Percentiles rank a stretch among this genome's conserved stretches.
phyloP scores from a whole-genome alignment of 1,140 invertebrate species.

The Trichonephila inaurata region DNA sequence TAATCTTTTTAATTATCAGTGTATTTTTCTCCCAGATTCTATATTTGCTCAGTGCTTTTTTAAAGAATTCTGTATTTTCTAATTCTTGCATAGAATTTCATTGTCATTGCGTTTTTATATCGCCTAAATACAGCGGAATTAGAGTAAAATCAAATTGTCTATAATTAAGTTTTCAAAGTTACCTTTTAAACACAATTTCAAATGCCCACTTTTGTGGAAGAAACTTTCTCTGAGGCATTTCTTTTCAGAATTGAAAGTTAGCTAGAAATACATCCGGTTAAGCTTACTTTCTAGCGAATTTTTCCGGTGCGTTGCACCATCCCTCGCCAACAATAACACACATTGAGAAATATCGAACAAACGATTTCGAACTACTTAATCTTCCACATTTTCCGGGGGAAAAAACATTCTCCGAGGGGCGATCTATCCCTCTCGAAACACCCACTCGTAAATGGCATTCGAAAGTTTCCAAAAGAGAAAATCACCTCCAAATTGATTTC shows the following conservation, averaged over 20 bases:
- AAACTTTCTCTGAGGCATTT: too few relatives aligned
- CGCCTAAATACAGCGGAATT: too few relatives aligned
- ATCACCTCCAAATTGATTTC: constrained; percentile 62
- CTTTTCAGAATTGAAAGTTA: neutral
- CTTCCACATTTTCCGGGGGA: constrained; percentile 22
- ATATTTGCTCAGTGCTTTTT: too few relatives aligned
- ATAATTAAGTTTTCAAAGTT: too few relatives aligned
- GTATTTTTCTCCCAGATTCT: too few relatives aligned
- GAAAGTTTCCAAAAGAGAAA: constrained; percentile 46
- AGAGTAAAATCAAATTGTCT: too few relatives aligned
- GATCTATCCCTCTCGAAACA: neutral
- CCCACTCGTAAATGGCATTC: constrained; percentile 43
- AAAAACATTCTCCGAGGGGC: neutral
- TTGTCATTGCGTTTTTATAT: too few relatives aligned
- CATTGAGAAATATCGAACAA: constrained; percentile 55
- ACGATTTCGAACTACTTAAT: constrained; percentile 62
- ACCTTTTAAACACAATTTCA: too few relatives aligned
- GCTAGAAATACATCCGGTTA: neutral
- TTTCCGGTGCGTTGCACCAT: constrained; percentile 15
- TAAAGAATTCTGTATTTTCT: too few relatives aligned
- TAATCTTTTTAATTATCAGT: too few relatives aligned
- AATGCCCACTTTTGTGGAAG: too few relatives aligned
- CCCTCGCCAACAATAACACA: constrained; percentile 8
- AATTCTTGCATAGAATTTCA: too few relatives aligned
- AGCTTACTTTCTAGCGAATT: neutral